Conservation (phyloP, 2,888 invertebrate genomes). For the Linnaemya vulpina region DNA sequence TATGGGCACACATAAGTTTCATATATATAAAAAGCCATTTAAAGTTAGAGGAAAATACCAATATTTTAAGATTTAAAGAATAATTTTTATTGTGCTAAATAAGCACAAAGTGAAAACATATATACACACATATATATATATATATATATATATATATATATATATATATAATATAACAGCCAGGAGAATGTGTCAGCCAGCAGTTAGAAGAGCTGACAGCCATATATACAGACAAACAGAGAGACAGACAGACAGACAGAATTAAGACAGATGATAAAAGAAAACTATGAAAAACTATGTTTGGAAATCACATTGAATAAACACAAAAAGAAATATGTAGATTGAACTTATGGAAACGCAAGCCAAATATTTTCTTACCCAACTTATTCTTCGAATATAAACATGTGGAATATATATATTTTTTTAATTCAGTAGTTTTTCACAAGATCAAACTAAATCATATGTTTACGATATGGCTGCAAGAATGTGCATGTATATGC, state of each 20-base stretch:
- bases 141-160: too few relatives aligned
- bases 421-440: too few relatives aligned
- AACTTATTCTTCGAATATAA: background rate
- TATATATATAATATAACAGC: background rate
- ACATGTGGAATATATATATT: too few relatives aligned
- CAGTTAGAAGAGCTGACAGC: slow-evolving; percentile 12
- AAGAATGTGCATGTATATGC: too few relatives aligned
- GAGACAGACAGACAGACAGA: slow-evolving; percentile 22
- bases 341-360: slow-evolving; percentile 22
- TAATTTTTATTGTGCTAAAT: slow-evolving; percentile 21
- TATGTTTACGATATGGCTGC: too few relatives aligned
- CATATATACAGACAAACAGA: slow-evolving; percentile 22
- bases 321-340: slow-evolving; percentile 3
- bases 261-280: slow-evolving; percentile 31
- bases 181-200: slow-evolving; percentile 28
- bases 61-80: slow-evolving; percentile 5
- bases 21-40: slow-evolving; percentile 16
- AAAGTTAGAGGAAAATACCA: background rate
- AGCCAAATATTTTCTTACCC: slow-evolving; percentile 18
- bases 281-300: slow-evolving; percentile 13
- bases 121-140: too few relatives aligned
- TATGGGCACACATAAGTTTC: background rate
- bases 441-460: background rate
- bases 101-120: slow-evolving; percentile 7
- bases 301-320: slow-evolving; percentile 2